A percentile compares a stretch with the other conserved stretches of the same genome.
These are phyloP conservation scores for Ormyrus thymus DNA, from an alignment of 2,888 invertebrate species.

Conservation along the genomic window DNA sequence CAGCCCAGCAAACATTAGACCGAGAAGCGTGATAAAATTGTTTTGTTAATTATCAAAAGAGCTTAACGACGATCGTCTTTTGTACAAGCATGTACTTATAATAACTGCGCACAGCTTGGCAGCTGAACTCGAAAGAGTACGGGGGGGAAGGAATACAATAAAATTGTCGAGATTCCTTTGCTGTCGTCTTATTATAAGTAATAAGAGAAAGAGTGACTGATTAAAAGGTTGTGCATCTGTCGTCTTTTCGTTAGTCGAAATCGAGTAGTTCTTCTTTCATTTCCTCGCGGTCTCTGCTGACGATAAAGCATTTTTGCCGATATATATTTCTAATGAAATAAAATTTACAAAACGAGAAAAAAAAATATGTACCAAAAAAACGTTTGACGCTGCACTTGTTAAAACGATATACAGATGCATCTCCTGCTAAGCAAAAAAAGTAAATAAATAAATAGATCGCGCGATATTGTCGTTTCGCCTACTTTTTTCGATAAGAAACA, in stretches of 20 bases:
- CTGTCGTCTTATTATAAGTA: conserved; percentile 26
- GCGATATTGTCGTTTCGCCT: conserved; percentile 40
- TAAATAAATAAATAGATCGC: background rate
- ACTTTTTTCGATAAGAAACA: conserved; percentile 27
- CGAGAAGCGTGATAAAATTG: no score
- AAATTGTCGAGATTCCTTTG: conserved; percentile 41
- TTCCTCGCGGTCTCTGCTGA: background rate
- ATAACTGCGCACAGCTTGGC: conserved; percentile 32
- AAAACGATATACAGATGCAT: conserved; percentile 42
- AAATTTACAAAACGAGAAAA: conserved; percentile 3
- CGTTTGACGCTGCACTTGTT: conserved; percentile 43
- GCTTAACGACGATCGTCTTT: conserved; percentile 47
- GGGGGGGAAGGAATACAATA: conserved; percentile 35
- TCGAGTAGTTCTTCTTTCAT: conserved; percentile 36
- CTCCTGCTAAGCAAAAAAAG: background rate
- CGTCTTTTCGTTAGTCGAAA: conserved; percentile 24
- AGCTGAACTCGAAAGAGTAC: conserved; percentile 26
- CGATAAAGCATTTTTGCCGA: background rate
- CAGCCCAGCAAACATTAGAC: no score
- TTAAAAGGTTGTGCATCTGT: conserved; percentile 44
- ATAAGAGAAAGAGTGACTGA: conserved; percentile 38
- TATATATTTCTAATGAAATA: conserved; percentile 39
- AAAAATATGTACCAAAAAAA: conserved; percentile 11
- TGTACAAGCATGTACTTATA: conserved; percentile 48
- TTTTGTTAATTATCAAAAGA: no score